Conservation (phyloP, 2,888 invertebrate genomes). For the Eretmocerus hayati region DNA sequence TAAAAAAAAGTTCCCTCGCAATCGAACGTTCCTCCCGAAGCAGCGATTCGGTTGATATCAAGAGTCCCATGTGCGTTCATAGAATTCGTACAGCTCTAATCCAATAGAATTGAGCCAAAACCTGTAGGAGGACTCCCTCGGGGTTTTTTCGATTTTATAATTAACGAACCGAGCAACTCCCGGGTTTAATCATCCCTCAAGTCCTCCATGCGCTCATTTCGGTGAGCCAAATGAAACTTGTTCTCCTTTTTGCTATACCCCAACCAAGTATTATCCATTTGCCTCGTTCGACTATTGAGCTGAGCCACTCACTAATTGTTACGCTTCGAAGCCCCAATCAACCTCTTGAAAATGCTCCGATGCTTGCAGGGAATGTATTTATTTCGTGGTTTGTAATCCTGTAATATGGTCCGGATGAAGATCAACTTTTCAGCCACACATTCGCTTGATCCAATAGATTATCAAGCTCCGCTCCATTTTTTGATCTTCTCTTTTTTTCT, state of each 20-base stretch:
- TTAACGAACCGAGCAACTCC: conserved; percentile 19
- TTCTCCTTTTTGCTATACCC: not conserved
- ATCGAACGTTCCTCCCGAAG: too few species aligned
- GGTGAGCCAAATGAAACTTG: not conserved
- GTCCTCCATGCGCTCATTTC: not conserved
- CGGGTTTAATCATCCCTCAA: conserved; percentile 13
- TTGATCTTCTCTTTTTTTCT: not conserved
- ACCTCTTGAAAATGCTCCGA: conserved; percentile 24
- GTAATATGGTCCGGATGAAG: too few species aligned
- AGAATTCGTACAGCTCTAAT: conserved; percentile 12
- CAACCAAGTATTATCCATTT: too few species aligned
- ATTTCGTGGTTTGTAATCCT: not conserved
- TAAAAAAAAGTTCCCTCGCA: conserved; percentile 3
- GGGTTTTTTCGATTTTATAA: conserved; percentile 24
- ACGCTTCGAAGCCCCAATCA: conserved; percentile 16
- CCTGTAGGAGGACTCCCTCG: conserved; percentile 15
- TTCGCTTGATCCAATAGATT: not conserved
- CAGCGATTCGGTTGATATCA: too few species aligned
- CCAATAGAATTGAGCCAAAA: conserved; percentile 20
- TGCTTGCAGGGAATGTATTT: not conserved
- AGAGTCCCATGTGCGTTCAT: too few species aligned
- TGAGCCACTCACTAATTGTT: too few species aligned
- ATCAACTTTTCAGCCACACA: not conserved
- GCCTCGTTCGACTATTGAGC: too few species aligned
- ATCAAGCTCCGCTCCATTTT: not conserved